These are phyloP conservation scores for Bothrops jararaca DNA, from an alignment of 2,113 vertebrate species.

Conservation along the genomic window DNA sequence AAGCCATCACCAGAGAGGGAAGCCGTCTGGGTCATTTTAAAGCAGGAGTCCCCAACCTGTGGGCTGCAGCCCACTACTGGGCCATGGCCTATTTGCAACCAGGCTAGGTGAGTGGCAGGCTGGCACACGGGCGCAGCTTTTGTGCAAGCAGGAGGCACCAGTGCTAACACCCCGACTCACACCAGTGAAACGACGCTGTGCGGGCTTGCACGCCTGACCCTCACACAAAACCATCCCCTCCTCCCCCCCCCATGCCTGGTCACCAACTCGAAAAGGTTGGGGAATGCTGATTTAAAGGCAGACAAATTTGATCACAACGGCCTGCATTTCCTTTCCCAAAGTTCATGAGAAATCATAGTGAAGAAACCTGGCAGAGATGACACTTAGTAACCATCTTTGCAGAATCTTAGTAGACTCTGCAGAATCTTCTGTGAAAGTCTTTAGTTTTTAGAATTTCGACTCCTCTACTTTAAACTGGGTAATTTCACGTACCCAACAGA, in stretches of 20 bases:
- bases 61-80: too few species aligned
- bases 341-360: neutral
- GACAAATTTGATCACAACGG: neutral
- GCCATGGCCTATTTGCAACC: neutral
- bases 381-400: neutral
- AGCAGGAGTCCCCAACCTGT: neutral
- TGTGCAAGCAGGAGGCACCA: too few species aligned
- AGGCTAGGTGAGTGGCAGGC: neutral
- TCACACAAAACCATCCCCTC: neutral
- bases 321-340: neutral
- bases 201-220: neutral
- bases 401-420: neutral
- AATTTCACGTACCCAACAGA: slow-evolving; percentile 85
- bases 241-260: too few species aligned
- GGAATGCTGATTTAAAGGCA: neutral
- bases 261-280: neutral
- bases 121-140: neutral
- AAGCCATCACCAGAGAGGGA: neutral
- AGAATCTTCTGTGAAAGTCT: neutral
- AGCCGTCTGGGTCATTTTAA: neutral
- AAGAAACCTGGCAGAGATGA: neutral
- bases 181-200: neutral
- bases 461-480: neutral
- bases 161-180: too few species aligned
- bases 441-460: neutral